Evolutionary conservation across 2,888 invertebrate species (phyloP).

Genomic region (Priocnemis perturbator): DNA sequence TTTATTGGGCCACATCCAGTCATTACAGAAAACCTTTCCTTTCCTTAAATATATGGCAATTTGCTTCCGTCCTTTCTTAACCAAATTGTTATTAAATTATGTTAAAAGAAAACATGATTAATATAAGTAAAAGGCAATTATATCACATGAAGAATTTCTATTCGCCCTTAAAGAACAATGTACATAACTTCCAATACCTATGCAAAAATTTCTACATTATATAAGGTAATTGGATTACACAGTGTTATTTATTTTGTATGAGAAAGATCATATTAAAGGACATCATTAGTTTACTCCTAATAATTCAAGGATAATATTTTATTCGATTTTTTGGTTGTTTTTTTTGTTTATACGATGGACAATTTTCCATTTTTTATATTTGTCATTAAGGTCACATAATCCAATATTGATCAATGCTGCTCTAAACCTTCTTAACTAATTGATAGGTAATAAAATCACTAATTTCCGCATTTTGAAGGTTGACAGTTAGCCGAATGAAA

Average conservation of each 20-base stretch:
- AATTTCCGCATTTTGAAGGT: slow-evolving; percentile 27
- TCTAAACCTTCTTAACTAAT: slow-evolving; percentile 11
- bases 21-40: slow-evolving; percentile 58
- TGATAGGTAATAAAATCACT: slow-evolving; percentile 35
- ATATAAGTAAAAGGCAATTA: slow-evolving; percentile 46
- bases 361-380: too few species aligned
- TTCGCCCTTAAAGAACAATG: slow-evolving; percentile 19
- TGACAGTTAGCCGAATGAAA: too few species aligned
- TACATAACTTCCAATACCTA: slow-evolving; percentile 21
- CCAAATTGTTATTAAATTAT: slow-evolving; percentile 46
- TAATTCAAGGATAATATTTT: too few species aligned
- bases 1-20: slow-evolving; percentile 69
- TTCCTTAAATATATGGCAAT: slow-evolving; percentile 43
- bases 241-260: too few species aligned
- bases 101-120: slow-evolving; percentile 49
- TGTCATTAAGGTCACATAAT: slow-evolving; percentile 20
- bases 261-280: too few species aligned
- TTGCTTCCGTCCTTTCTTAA: slow-evolving; percentile 43
- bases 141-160: slow-evolving; percentile 47
- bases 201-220: slow-evolving; percentile 22
- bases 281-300: too few species aligned
- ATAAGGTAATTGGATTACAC: too few species aligned
- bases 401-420: slow-evolving; percentile 30
- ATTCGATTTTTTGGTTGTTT: too few species aligned
- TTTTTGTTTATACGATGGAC: too few species aligned